Base-by-base conservation (phyloP, 2,113 vertebrate genomes). In the Syngnathoides biaculeatus region DNA sequence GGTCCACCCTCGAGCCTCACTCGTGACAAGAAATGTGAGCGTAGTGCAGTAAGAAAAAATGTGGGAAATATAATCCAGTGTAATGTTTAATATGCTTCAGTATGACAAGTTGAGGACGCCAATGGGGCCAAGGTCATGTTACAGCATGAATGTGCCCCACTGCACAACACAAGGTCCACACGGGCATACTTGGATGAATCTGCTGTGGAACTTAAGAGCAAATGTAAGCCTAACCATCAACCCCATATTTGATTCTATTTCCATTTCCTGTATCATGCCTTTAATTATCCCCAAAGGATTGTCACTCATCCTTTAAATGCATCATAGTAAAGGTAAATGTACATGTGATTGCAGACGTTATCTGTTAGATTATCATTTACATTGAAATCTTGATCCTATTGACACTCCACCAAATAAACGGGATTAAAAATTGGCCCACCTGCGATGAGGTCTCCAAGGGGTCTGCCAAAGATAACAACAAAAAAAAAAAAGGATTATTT, bases 391-490 rank as follows among this genome's bases (percentile, higher is more conserved):
- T 52, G 48, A 50, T 50, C 48, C 20, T 22, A n/a, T 22, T 52
- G 2, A 52, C 10, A n/a, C 1, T n/a, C 48, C 2, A 3, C 48
- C 8, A 20, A 24, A 43, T 35, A 17, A 39, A n/a, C 2, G 47
- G 17, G 2, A 2, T 5, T 57, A 14, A 55, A 26, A 55, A 22
- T 14, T 6, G 6, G 78, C 81, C 13, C 72, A 90, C 90, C 79
- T 0, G 59, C 26, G 17, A 60, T 53, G 35, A 20, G 48, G 24
- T 77, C 68, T 0, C 35, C 24, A 45, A 38, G 35, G 0, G 6
- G 64, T 39, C 90, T 91, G 77, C 43, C 48, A 27, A 79, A 40
- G 55, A 71, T 42, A 62, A 45, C 71, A 62, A 65, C 52, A 47
- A n/a, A 45, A 72, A 62, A 65, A 57, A 47, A n/a, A 45, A 30